A percentile compares a stretch with the other conserved stretches of the same genome.
Conservation (phyloP, 2,888 invertebrate genomes). For the Cetonia aurata region DNA sequence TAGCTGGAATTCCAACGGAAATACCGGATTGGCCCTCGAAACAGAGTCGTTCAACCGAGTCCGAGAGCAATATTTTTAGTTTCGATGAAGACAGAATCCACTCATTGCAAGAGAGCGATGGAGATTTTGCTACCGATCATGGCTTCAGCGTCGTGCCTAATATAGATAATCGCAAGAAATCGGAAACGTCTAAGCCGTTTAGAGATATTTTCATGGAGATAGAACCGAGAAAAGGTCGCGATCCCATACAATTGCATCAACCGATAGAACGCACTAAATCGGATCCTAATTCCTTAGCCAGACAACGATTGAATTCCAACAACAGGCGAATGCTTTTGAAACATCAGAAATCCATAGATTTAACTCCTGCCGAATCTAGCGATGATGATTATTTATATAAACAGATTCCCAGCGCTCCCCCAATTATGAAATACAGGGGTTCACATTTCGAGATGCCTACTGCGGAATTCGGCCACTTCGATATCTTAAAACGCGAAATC, state of each 20-base stretch:
- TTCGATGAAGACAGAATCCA: constrained; percentile 83
- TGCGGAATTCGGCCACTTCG: constrained; percentile 75
- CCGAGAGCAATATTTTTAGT: constrained; percentile 80
- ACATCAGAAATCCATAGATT: constrained; percentile 88
- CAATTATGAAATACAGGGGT: constrained; percentile 74
- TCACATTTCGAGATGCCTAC: constrained; percentile 66
- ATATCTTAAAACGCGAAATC: constrained; percentile 68
- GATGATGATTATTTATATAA: constrained; percentile 85
- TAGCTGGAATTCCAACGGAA: constrained; percentile 69
- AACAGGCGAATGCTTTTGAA: constrained; percentile 83
- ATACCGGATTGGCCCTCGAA: constrained; percentile 51
- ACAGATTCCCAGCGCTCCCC: constrained; percentile 80
- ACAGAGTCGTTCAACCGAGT: constrained; percentile 71
- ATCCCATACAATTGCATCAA: constrained; percentile 71
- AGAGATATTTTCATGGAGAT: constrained; percentile 71
- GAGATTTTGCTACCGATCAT: constrained; percentile 52
- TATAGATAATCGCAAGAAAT: constrained; percentile 55
- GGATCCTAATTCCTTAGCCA: constrained; percentile 84
- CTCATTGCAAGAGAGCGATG: constrained; percentile 72
- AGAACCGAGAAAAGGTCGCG: constrained; percentile 73
- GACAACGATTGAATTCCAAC: constrained; percentile 79
- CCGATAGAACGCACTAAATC: constrained; percentile 88
- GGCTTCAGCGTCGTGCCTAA: constrained; percentile 63
- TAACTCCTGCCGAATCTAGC: constrained; percentile 87
- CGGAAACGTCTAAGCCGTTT: constrained; percentile 55